Conservation (phyloP, 2,888 invertebrate genomes). For the Eristalis tenax region DNA sequence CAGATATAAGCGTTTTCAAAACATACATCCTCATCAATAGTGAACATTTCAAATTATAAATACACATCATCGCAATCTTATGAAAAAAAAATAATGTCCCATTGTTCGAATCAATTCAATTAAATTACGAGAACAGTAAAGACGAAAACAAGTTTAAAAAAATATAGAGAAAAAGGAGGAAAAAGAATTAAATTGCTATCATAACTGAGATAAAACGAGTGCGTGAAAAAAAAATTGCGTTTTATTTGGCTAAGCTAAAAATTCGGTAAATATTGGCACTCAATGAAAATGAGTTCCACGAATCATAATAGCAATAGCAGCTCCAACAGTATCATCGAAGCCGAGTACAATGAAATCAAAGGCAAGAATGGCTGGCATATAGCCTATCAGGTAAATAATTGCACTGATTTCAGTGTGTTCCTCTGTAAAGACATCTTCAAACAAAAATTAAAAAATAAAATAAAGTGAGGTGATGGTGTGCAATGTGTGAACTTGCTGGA, state of each 20-base stretch:
- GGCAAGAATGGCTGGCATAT: slow-evolving; percentile 87
- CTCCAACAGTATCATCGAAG: slow-evolving; percentile 83
- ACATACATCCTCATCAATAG: slow-evolving; percentile 42
- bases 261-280: slow-evolving; percentile 43
- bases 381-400: slow-evolving; percentile 86
- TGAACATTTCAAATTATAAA: slow-evolving; percentile 36
- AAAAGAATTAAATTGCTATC: slow-evolving; percentile 2
- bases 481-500: slow-evolving; percentile 12
- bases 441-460: slow-evolving; percentile 18
- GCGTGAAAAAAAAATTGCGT: slow-evolving; percentile 33
- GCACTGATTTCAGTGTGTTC: slow-evolving; percentile 10
- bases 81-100: slow-evolving; percentile 26
- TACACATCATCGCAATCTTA: slow-evolving; percentile 2
- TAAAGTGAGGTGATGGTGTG: slow-evolving; percentile 4
- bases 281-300: slow-evolving; percentile 57
- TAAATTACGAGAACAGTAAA: slow-evolving; percentile 27
- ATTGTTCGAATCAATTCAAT: slow-evolving; percentile 29
- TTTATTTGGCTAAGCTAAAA: slow-evolving; percentile 47
- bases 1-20: slow-evolving; percentile 64
- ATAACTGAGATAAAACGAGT: slow-evolving; percentile 20
- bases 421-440: neutral
- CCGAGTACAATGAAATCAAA: slow-evolving; percentile 88
- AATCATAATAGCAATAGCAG: slow-evolving; percentile 69
- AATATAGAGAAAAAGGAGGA: slow-evolving; percentile 47
- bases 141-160: neutral